These are phyloP conservation scores for Hirundo rustica DNA, from an alignment of 2,797 vertebrate genomes.

Conservation along the genomic window DNA sequence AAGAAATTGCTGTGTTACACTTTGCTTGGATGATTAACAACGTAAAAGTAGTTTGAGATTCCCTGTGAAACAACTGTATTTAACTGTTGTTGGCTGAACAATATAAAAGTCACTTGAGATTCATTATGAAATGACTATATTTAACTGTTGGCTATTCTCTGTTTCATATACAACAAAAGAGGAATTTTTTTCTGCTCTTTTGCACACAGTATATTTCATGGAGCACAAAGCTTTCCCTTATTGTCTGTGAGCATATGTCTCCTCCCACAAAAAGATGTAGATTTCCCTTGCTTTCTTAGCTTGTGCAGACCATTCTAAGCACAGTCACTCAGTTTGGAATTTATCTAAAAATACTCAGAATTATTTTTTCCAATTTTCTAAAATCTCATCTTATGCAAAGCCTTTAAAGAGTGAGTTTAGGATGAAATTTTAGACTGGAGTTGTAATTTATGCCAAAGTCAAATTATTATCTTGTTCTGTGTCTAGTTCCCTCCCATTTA, in stretches of 20 bases:
- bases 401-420: background rate
- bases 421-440: background rate
- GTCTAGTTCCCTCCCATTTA: background rate
- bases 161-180: background rate
- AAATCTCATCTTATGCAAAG: background rate
- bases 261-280: accelerated
- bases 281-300: background rate
- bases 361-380: background rate
- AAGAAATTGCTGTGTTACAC: background rate
- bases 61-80: background rate
- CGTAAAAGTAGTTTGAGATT: background rate
- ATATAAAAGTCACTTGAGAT: background rate
- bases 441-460: background rate
- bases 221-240: background rate
- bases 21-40: background rate
- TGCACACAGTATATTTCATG: background rate
- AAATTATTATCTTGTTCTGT: background rate
- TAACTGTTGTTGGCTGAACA: background rate
- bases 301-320: background rate
- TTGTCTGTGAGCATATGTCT: background rate
- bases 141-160: background rate
- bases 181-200: background rate
- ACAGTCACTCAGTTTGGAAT: background rate
- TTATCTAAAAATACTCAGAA: background rate
- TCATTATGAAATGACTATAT: background rate